These are phyloP conservation scores for Phrixothrix hirtus DNA, from an alignment of 2,888 invertebrate genomes.

Conservation along the genomic window DNA sequence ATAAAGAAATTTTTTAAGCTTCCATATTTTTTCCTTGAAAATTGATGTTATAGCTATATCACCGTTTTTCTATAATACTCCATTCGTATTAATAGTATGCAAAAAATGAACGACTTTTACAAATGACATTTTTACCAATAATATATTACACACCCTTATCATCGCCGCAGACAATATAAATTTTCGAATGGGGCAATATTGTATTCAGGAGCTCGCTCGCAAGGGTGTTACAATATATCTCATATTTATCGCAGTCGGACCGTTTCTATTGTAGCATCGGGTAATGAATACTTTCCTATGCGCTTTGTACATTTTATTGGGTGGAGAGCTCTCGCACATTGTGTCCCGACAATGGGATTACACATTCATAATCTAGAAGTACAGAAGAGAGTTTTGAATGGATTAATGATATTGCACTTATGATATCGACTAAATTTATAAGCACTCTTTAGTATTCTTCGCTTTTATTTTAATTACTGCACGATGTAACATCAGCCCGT, in stretches of 20 bases:
- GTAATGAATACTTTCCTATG: conserved; percentile 53
- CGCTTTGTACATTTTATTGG: conserved; percentile 54
- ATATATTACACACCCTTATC: conserved; percentile 54
- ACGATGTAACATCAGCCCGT: not conserved
- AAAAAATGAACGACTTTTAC: conserved; percentile 44
- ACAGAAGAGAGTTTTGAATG: conserved; percentile 26
- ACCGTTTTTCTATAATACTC: too few species aligned
- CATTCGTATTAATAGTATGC: too few species aligned
- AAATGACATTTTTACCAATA: conserved; percentile 52
- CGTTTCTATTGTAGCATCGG: conserved; percentile 44
- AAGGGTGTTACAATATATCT: conserved; percentile 50
- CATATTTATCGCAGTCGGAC: conserved; percentile 52
- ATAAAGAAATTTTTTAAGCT: too few species aligned
- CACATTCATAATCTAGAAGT: conserved; percentile 49
- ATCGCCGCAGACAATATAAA: conserved; percentile 54
- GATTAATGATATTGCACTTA: conserved; percentile 23
- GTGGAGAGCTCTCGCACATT: conserved; percentile 48
- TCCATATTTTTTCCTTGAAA: too few species aligned
- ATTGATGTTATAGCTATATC: too few species aligned
- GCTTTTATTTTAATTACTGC: not conserved
- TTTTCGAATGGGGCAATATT: conserved; percentile 53
- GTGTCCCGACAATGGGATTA: conserved; percentile 50
- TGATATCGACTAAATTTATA: conserved; percentile 10
- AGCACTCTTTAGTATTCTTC: conserved; percentile 1
- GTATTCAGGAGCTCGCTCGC: conserved; percentile 45